phyloP scores from a whole-genome alignment of 1,140 invertebrate species.

The Melitaea cinxia region DNA sequence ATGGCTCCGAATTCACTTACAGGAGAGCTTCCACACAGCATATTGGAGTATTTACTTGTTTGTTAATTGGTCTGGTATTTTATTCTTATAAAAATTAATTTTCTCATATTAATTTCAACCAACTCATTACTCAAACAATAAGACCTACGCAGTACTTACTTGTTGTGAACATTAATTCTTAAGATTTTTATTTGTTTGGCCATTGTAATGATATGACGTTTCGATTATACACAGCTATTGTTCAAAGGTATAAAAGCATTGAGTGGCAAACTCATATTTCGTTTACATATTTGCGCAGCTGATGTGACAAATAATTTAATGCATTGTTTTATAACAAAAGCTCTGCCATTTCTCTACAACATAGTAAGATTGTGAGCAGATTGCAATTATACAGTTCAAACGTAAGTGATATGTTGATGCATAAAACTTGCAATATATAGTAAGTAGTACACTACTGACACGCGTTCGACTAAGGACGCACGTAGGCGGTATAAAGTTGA shows the following conservation, averaged over 20 bases:
- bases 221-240: constrained; percentile 44
- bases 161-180: constrained; percentile 36
- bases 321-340: constrained; percentile 54
- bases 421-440: not conserved
- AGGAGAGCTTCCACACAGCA: too few relatives aligned
- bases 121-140: constrained; percentile 34
- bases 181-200: constrained; percentile 41
- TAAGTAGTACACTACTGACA: not conserved
- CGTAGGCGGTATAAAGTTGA: not conserved
- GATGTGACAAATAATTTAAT: constrained; percentile 60
- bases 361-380: constrained; percentile 24
- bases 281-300: constrained; percentile 52
- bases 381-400: constrained; percentile 4
- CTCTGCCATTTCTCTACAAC: constrained; percentile 32
- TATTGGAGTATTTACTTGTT: too few relatives aligned
- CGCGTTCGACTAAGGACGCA: not conserved
- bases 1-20: not conserved
- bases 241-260: constrained; percentile 43
- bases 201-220: constrained; percentile 45
- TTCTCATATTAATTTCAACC: too few relatives aligned
- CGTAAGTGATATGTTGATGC: not conserved
- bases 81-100: too few relatives aligned
- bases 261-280: constrained; percentile 56
- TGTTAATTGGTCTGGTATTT: too few relatives aligned
- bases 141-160: constrained; percentile 32